A percentile compares a stretch with the other conserved stretches of the same genome.
Evolutionary conservation across 2,888 invertebrate genomes (phyloP).

Genomic region (Eudemis profundana): DNA sequence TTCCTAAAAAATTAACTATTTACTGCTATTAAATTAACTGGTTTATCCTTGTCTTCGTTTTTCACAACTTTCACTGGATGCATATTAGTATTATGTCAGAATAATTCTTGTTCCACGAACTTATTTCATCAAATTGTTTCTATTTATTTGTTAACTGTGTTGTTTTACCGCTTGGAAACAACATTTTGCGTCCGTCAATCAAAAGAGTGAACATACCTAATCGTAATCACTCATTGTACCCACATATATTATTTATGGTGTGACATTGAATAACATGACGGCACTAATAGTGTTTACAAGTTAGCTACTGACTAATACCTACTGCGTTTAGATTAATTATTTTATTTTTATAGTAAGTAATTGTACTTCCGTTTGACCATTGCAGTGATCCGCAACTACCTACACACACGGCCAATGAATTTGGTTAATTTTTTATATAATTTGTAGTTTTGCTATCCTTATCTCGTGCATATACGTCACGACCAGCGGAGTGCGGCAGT

Average conservation of each 20-base stretch:
- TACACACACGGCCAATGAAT: too few relatives aligned
- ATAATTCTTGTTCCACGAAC: too few relatives aligned
- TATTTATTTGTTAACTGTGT: not conserved
- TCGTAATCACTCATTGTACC: slow-evolving; percentile 5
- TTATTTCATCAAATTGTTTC: too few relatives aligned
- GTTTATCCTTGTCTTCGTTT: too few relatives aligned
- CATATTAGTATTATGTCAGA: too few relatives aligned
- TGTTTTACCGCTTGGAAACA: not conserved
- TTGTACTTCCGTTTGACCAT: not conserved
- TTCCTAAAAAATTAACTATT: too few relatives aligned
- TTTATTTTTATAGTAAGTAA: not conserved
- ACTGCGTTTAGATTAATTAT: not conserved
- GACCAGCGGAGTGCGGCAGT: too few relatives aligned
- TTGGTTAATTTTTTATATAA: too few relatives aligned
- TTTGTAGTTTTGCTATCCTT: too few relatives aligned
- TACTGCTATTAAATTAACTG: too few relatives aligned
- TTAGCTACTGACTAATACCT: not conserved
- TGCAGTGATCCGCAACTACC: not conserved
- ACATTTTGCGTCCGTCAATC: slow-evolving; percentile 15
- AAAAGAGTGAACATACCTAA: slow-evolving; percentile 15
- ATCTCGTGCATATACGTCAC: too few relatives aligned
- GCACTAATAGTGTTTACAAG: not conserved
- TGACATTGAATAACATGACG: slow-evolving; percentile 4
- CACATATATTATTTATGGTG: slow-evolving; percentile 22
- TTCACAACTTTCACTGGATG: too few relatives aligned